Percentiles rank a stretch among this genome's conserved stretches.
phyloP scores from a whole-genome alignment of 2,797 vertebrate species.

The Siniperca scherzeri region DNA sequence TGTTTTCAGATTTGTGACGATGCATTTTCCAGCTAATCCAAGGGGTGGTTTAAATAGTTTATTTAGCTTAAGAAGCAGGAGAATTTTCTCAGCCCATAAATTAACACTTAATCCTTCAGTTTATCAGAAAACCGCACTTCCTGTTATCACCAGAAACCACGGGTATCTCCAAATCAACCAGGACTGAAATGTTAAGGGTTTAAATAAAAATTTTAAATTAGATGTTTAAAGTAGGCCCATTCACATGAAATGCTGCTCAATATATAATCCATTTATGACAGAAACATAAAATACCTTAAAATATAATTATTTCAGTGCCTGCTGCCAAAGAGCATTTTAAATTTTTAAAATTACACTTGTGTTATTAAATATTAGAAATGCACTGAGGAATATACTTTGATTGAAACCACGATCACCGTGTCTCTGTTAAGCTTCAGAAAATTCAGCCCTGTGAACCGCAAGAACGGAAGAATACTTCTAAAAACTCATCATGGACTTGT shows the following conservation, averaged over 20 bases:
- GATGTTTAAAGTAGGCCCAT: not conserved
- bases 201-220: not conserved
- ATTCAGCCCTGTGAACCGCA: constrained; percentile 31
- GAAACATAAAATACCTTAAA: not conserved
- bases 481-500: constrained; percentile 60
- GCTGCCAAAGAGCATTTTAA: not conserved
- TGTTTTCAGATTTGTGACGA: too few species aligned
- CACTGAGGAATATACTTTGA: constrained; percentile 16
- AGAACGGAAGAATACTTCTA: constrained; percentile 45
- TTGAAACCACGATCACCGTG: constrained; percentile 20
- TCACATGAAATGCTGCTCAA: not conserved
- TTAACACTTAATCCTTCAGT: too few species aligned
- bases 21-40: too few species aligned
- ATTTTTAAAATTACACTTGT: constrained; percentile 13
- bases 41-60: too few species aligned
- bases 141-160: not conserved
- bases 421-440: constrained; percentile 13
- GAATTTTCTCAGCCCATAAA: too few species aligned
- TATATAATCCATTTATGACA: not conserved
- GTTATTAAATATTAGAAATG: constrained; percentile 13
- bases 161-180: not conserved
- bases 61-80: too few species aligned
- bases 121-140: not conserved
- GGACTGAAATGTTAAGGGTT: not conserved
- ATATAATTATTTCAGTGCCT: constrained; percentile 9